Base-by-base conservation (phyloP, 2,113 vertebrate genomes). In the Malurus elegans region DNA sequence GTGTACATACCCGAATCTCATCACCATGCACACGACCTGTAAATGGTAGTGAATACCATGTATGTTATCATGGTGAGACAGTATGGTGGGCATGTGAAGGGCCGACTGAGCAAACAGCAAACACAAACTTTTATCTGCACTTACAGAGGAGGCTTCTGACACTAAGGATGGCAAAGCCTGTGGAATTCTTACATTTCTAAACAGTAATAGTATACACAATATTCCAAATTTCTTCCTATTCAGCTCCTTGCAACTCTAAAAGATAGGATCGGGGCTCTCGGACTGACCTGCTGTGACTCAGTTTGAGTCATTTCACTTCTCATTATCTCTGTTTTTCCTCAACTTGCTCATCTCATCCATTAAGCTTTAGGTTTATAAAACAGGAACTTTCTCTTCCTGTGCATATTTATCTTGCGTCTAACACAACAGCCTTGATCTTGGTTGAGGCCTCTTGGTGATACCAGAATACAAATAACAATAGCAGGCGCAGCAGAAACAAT, bases 391-490 rank as follows among this genome's bases (percentile, higher is more conserved):
- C 72, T 88, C 79, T 94, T 96, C 93, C 92, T 94, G 88, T 92
- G 88, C 86, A 24, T 97, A 91, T 97, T 96, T 97, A 64, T 94
- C 67, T 90, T 94, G 92, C 84, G 69, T 92, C 75, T 90, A 74
- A 95, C 42, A 18, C 70, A 94, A 78, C 2, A 0, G 60, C 36
- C 88, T 90, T 19, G 4, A 18, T 97, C 70, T 72, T 87, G 61
- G 66, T 85, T 75, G 74, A 95, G 54, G 87, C 73, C 93, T 96
- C 91, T 96, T 93, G 92, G 81, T 79, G 73, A 93, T 92, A 95
- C 58, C 87, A 93, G 91, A 95, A 91, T 85, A 97, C 93, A 97
- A 97, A 73, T 86, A 96, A 96, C 90, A 96, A 94, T 95, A 96
- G 93, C 62, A 66, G 95, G 90, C 83, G 90, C 81, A 93, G 95